phyloP scores from a whole-genome alignment of 2,888 invertebrate species.

The Drosophila testacea region DNA sequence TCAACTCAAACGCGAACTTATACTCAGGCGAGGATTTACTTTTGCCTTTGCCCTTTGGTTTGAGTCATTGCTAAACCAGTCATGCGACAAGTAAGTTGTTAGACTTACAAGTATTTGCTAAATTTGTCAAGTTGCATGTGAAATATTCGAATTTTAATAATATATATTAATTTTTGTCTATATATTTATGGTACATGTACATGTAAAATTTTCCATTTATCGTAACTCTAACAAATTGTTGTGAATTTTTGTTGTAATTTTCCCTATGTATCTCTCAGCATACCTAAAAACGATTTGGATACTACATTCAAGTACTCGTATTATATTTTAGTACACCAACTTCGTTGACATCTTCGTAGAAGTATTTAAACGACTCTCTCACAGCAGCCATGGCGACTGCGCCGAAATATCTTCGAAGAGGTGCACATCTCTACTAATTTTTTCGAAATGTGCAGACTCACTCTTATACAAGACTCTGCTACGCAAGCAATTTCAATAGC shows the following conservation, averaged over 20 bases:
- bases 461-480: slow-evolving; percentile 60
- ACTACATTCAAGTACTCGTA: slow-evolving; percentile 30
- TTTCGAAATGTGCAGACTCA: slow-evolving; percentile 61
- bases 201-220: neutral
- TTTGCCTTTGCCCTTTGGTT: slow-evolving; percentile 34
- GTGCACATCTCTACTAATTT: slow-evolving; percentile 43
- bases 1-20: slow-evolving; percentile 51
- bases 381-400: slow-evolving; percentile 54
- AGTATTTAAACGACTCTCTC: slow-evolving; percentile 46
- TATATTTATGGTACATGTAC: neutral
- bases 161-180: neutral
- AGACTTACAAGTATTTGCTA: neutral
- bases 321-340: slow-evolving; percentile 48
- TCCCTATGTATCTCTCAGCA: slow-evolving; percentile 26
- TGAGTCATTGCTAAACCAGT: slow-evolving; percentile 45
- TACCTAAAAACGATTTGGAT: slow-evolving; percentile 57
- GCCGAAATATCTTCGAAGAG: slow-evolving; percentile 27
- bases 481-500: slow-evolving; percentile 39
- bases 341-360: slow-evolving; percentile 40
- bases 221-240: neutral
- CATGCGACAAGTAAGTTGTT: neutral
- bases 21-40: slow-evolving; percentile 7
- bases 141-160: neutral
- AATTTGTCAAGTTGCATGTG: neutral
- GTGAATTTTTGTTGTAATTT: neutral